Evolutionary conservation across 2,888 invertebrate species (phyloP), one percentile per base, ranked within the genome.

Genomic region (Crioceris asparagi): DNA sequence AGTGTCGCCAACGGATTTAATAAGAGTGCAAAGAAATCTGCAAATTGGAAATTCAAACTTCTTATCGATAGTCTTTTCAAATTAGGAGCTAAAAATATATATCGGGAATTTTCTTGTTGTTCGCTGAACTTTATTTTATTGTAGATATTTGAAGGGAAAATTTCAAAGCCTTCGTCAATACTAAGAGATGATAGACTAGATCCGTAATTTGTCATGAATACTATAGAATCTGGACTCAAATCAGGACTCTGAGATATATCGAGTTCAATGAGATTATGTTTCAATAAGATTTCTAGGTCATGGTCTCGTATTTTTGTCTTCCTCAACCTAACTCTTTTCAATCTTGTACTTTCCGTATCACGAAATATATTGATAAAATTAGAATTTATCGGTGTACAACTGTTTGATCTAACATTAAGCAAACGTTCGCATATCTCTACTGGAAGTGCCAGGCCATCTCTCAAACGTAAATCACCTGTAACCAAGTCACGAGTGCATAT

Each of bases 221-320:
- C 72, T 43, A 88, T 69, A 15, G 79, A 73, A 15, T 66, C 60
- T 27, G 72, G 67, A 1, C 79, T 76, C 29, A 90, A 64, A 45
- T 73, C 71, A 44, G 73, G 70, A 59, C 87, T 87, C 51, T 84
- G 78, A 38, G 77, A 73, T 45, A 92, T 68, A 48, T 86, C 83
- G 32, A 93, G 64, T 45, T 82, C 80, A 10, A 71, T 65, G 25
- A 87, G 71, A 46, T 78, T 75, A 62, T 91, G 91, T 33, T 72
- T 71, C 60, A 84, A 66, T 11, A 92, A 64, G 35, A 74, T 74
- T 47, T 73, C 69, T 32, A 91, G 64, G 38, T 84, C 81, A 41
- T 71, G 67, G 57, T 84, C 81, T 7, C 78, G 79, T 29, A 91
- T 73, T 25, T 72, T 70, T 16, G 83, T 77, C 56, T 83, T 78